Percentiles rank a stretch among this genome's conserved stretches.
Conservation (phyloP, 2,888 invertebrate species). For the Mythimna ferrago region DNA sequence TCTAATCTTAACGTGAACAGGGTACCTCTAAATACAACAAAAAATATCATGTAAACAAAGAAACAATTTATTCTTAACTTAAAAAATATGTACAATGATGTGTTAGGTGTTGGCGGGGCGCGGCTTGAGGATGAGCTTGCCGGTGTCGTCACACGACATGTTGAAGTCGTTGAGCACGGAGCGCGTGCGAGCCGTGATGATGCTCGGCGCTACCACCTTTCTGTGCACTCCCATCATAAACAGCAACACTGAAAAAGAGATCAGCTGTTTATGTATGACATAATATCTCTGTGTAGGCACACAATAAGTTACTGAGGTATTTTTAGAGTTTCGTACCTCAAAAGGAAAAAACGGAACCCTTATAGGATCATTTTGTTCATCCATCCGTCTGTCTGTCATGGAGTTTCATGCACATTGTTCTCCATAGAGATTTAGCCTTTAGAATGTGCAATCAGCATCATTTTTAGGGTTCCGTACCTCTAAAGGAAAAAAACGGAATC, state of each 20-base stretch:
- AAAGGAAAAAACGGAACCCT: no score
- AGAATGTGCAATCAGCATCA: no score
- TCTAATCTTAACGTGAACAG: no score
- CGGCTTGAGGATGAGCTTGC: slow-evolving; percentile 98
- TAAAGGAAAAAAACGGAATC: no score
- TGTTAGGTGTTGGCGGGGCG: slow-evolving; percentile 90
- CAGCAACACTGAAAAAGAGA: slow-evolving; percentile 92
- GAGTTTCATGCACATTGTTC: no score
- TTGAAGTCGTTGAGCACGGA: slow-evolving; percentile 98
- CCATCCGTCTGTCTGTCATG: no score
- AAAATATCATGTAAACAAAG: slow-evolving; percentile 43
- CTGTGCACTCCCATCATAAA: slow-evolving; percentile 98
- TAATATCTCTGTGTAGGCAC: no score
- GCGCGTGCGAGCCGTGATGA: slow-evolving; percentile 97
- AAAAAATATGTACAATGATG: slow-evolving; percentile 72
- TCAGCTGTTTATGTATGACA: background rate
- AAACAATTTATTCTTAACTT: slow-evolving; percentile 81
- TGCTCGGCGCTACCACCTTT: slow-evolving; percentile 98
- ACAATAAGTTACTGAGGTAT: no score
- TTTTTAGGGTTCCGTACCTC: no score
- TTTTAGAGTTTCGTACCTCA: no score
- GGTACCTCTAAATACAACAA: background rate
- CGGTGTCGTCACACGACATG: slow-evolving; percentile 99
- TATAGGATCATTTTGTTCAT: no score
- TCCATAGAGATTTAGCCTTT: no score